These are phyloP conservation scores for Acanthis flammea DNA, from an alignment of 2,797 vertebrate species.

Conservation along the genomic window DNA sequence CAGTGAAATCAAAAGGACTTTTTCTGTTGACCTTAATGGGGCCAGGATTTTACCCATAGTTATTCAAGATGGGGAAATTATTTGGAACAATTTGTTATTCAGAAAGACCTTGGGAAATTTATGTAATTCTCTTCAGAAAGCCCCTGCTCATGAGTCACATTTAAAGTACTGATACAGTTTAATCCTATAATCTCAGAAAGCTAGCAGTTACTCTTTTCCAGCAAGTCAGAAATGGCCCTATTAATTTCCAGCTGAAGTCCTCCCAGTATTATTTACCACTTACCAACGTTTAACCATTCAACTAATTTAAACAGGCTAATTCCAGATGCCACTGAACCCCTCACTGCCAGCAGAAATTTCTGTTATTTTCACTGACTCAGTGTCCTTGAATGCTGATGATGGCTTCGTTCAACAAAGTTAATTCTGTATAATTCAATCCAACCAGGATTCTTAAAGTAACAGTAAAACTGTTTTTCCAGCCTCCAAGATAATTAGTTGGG, in stretches of 20 bases:
- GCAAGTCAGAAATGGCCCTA: conserved; percentile 25
- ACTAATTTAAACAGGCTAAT: background rate
- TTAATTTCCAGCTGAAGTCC: background rate
- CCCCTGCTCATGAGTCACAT: conserved; percentile 58
- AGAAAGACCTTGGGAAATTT: conserved; percentile 63
- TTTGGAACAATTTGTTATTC: conserved; percentile 50
- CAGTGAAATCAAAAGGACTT: conserved; percentile 5
- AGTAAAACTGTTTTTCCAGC: background rate
- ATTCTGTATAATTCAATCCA: background rate
- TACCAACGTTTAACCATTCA: background rate
- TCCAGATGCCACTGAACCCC: background rate
- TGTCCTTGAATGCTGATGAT: background rate
- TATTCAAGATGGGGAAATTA: conserved; percentile 45
- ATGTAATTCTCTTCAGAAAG: conserved; percentile 64
- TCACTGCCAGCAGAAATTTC: background rate
- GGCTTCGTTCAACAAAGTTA: background rate
- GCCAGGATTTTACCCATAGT: background rate
- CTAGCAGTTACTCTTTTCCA: conserved; percentile 4
- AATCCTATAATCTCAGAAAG: conserved; percentile 54
- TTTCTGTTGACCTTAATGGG: background rate
- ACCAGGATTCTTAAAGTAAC: background rate
- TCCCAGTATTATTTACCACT: background rate
- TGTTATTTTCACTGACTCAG: background rate
- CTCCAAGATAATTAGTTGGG: conserved; percentile 2
- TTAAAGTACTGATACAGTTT: conserved; percentile 48